These are phyloP conservation scores for Tridacna crocea DNA, from an alignment of 2,888 invertebrate species.

Conservation along the genomic window DNA sequence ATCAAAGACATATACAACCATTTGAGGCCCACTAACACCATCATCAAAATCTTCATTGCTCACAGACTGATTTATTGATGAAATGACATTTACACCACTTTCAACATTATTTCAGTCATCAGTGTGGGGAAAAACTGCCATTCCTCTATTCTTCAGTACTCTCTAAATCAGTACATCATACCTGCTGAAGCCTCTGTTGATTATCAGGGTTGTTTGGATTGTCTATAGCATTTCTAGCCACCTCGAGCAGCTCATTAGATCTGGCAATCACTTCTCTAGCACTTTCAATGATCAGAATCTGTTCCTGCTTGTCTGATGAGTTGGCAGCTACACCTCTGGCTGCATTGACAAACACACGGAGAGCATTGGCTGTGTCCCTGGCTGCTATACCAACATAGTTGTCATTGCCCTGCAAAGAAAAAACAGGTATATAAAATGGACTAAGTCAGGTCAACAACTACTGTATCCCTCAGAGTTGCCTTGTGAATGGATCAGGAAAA, in stretches of 20 bases:
- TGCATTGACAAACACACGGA: slow-evolving; percentile 90
- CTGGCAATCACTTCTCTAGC: slow-evolving; percentile 93
- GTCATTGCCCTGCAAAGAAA: slow-evolving; percentile 87
- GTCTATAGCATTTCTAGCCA: slow-evolving; percentile 91
- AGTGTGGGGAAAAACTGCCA: too few relatives aligned
- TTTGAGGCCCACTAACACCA: too few relatives aligned
- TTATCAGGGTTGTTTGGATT: slow-evolving; percentile 88
- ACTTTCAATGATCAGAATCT: slow-evolving; percentile 85
- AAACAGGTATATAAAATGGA: not conserved
- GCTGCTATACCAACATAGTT: slow-evolving; percentile 92
- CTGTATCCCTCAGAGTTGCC: not conserved
- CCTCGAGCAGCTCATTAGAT: slow-evolving; percentile 91
- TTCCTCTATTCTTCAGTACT: too few relatives aligned
- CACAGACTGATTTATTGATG: too few relatives aligned
- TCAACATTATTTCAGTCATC: too few relatives aligned
- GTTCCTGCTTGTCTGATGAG: slow-evolving; percentile 84
- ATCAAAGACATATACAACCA: too few relatives aligned
- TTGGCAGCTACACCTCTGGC: slow-evolving; percentile 88
- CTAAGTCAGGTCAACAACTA: not conserved
- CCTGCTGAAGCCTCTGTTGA: slow-evolving; percentile 88
- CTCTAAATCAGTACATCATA: slow-evolving; percentile 76
- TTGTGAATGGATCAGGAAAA: not conserved
- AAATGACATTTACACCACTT: too few relatives aligned
- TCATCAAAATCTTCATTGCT: too few relatives aligned
- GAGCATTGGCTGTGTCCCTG: slow-evolving; percentile 91